phyloP scores from a whole-genome alignment of 1,140 invertebrate genomes.

The Neodiprion virginianus region DNA sequence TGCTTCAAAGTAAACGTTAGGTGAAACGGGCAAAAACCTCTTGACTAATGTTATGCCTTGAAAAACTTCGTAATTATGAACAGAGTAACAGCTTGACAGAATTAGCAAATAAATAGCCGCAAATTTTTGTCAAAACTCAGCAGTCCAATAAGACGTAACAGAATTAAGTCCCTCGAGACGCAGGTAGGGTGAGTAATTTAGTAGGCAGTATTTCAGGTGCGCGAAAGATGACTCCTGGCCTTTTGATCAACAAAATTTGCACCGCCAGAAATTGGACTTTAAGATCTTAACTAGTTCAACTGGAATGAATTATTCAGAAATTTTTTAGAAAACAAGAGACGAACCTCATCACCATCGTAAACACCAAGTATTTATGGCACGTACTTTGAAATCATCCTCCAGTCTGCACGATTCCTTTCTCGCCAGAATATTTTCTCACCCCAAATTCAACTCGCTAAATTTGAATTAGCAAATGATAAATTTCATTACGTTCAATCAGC shows the following conservation, averaged over 20 bases:
- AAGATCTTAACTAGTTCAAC: slow-evolving; percentile 5
- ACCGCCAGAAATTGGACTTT: not conserved
- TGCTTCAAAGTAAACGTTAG: too few species aligned
- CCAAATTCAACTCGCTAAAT: too few species aligned
- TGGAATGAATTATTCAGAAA: slow-evolving; percentile 1
- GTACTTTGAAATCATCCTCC: not conserved
- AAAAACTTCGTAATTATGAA: not conserved
- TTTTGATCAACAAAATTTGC: not conserved
- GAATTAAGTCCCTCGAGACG: not conserved
- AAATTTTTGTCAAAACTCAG: not conserved
- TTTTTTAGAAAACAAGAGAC: not conserved
- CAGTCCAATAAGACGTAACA: not conserved
- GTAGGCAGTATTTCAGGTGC: not conserved
- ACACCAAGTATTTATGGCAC: not conserved
- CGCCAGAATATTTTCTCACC: not conserved
- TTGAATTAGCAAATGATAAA: too few species aligned
- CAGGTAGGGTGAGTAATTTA: not conserved
- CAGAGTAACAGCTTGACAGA: not conserved
- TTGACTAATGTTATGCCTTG: not conserved
- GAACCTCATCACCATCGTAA: not conserved
- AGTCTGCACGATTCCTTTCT: not conserved
- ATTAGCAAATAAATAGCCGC: not conserved
- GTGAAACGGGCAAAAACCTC: too few species aligned
- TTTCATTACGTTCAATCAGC: too few species aligned
- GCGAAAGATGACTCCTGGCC: not conserved